Evolutionary conservation across 30 jellyfish, hydroid and myxozoan genomes (phyloP).

Genomic region (Turritopsis rubra): DNA sequence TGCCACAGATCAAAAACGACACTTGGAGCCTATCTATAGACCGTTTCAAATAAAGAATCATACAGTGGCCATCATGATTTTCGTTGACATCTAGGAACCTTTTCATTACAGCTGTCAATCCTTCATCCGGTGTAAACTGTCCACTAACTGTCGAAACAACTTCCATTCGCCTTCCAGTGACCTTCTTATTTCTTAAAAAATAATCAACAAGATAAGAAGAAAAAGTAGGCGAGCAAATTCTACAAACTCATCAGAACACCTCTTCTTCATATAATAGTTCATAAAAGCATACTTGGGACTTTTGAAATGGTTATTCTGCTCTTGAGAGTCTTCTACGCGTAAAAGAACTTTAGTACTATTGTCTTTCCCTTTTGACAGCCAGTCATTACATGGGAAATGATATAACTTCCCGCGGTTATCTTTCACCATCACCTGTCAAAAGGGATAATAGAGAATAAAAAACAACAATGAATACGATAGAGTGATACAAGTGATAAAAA

Average conservation of each 20-base stretch:
- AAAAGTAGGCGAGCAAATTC: too few relatives aligned
- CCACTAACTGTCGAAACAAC: not conserved
- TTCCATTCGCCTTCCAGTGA: too few relatives aligned
- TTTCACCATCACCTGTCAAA: not conserved
- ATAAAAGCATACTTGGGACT: not conserved
- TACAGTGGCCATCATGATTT: not conserved
- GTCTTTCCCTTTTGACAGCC: conserved; percentile 11
- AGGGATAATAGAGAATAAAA: too few relatives aligned
- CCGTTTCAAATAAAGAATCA: not conserved
- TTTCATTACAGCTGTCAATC: not conserved
- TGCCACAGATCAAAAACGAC: too few relatives aligned
- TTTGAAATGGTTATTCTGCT: not conserved
- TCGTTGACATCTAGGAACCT: not conserved
- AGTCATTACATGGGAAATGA: conserved; percentile 10
- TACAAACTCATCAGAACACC: too few relatives aligned
- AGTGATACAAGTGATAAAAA: too few relatives aligned
- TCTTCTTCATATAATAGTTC: too few relatives aligned
- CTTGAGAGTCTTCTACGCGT: not conserved
- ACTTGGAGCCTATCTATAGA: too few relatives aligned
- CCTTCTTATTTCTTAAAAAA: too few relatives aligned
- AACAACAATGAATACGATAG: not conserved
- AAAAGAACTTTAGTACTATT: not conserved
- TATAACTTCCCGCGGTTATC: not conserved
- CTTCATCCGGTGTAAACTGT: not conserved
- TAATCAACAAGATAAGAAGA: too few relatives aligned